A percentile compares a stretch with the other conserved stretches of the same genome.
These are phyloP conservation scores for Tetragnatha versicolor DNA, from an alignment of 1,140 invertebrate genomes.

Conservation along the genomic window DNA sequence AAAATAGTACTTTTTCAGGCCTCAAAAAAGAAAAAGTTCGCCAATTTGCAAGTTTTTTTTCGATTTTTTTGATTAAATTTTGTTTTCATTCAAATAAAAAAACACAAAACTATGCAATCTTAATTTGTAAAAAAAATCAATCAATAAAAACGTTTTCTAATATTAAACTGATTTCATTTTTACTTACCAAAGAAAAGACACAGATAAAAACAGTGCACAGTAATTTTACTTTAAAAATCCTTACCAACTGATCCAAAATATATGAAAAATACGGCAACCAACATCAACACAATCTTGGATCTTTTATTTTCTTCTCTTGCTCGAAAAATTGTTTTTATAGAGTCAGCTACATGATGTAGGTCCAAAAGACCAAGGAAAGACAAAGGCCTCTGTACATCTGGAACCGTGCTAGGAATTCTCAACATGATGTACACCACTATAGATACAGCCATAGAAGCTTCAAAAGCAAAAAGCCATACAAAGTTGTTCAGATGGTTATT, in stretches of 20 bases:
- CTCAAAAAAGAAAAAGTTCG: too few relatives aligned
- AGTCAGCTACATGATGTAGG: constrained; percentile 59
- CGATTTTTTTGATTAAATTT: too few relatives aligned
- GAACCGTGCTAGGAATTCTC: constrained; percentile 58
- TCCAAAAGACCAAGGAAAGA: constrained; percentile 53
- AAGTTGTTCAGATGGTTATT: constrained; percentile 60
- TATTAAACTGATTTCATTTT: too few relatives aligned
- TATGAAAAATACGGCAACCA: constrained; percentile 59
- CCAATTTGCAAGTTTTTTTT: too few relatives aligned
- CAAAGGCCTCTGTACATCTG: background rate
- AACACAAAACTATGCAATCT: too few relatives aligned
- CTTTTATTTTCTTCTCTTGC: constrained; percentile 60
- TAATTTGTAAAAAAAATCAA: too few relatives aligned
- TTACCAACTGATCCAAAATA: constrained; percentile 40
- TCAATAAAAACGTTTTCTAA: too few relatives aligned
- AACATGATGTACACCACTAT: constrained; percentile 64
- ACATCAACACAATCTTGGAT: constrained; percentile 60
- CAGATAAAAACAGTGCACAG: too few relatives aligned
- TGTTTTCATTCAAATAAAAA: too few relatives aligned
- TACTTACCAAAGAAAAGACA: too few relatives aligned
- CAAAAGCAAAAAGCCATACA: constrained; percentile 58
- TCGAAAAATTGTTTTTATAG: constrained; percentile 61
- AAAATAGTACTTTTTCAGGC: too few relatives aligned
- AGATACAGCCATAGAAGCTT: constrained; percentile 59
- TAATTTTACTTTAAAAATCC: too few relatives aligned